Conservation (phyloP, 1,140 invertebrate species). For the Sarcophaga peregrina region DNA sequence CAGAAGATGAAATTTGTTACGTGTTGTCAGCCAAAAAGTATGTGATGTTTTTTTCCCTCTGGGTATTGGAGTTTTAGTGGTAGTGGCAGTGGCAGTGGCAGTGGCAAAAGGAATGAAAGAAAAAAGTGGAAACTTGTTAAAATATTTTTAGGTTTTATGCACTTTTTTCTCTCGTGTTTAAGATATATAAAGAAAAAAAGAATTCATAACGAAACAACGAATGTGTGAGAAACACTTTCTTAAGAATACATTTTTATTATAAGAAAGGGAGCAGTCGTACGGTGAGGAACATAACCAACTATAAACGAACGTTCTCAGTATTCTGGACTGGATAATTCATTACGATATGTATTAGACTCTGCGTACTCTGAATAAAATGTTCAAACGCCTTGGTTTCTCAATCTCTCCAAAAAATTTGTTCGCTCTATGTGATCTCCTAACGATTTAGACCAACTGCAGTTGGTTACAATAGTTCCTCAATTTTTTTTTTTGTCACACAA, state of each 20-base stretch:
- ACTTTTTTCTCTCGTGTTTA: background rate
- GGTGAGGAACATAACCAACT: background rate
- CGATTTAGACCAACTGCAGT: background rate
- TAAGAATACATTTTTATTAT: constrained; percentile 2
- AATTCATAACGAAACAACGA: background rate
- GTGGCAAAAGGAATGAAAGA: background rate
- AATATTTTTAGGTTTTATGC: no score
- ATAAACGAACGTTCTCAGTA: background rate
- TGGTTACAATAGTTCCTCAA: background rate
- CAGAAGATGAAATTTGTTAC: background rate
- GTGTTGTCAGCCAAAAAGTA: constrained; percentile 6
- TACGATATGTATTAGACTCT: no score
- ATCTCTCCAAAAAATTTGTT: no score
- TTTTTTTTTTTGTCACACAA: background rate
- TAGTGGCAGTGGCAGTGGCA: background rate
- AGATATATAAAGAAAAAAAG: background rate
- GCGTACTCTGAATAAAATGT: no score
- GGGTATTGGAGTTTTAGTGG: no score
- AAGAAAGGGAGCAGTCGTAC: background rate
- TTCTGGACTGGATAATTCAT: no score
- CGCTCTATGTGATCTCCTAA: no score
- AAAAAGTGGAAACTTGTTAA: no score
- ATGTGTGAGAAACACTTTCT: background rate
- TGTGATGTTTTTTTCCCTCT: background rate
- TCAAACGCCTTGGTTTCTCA: no score